Conservation (phyloP, 2,113 vertebrate genomes). For the Cathartes aura region DNA sequence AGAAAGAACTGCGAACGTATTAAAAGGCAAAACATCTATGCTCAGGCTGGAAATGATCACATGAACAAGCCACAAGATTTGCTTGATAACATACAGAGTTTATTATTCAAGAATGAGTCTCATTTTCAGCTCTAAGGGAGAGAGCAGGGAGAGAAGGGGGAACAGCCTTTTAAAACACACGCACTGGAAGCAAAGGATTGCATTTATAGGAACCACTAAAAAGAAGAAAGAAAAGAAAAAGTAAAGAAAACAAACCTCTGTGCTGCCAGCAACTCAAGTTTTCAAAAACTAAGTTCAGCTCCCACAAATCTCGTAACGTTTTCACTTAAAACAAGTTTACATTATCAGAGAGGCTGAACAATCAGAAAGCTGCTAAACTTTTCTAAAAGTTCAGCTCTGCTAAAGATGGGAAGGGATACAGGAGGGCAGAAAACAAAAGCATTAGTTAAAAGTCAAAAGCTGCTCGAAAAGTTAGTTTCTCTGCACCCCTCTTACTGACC, state of each 20-base stretch:
- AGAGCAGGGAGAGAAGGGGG: constrained; percentile 33
- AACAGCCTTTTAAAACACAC: constrained; percentile 58
- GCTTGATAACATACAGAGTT: constrained; percentile 61
- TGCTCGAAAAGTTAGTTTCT: constrained; percentile 49
- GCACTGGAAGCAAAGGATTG: neutral
- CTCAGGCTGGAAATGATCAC: constrained; percentile 43
- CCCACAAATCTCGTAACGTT: neutral
- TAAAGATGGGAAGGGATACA: neutral
- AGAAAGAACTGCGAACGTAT: constrained; percentile 12
- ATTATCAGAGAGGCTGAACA: neutral
- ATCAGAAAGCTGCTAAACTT: neutral
- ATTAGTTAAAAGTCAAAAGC: neutral
- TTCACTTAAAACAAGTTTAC: neutral
- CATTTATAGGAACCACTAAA: neutral
- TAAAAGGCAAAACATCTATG: constrained; percentile 44
- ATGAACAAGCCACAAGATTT: constrained; percentile 71
- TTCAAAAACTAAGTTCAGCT: neutral
- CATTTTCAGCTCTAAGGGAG: constrained; percentile 37
- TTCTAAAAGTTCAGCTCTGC: neutral
- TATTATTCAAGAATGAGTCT: constrained; percentile 41
- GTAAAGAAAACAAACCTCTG: neutral
- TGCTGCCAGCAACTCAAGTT: neutral
- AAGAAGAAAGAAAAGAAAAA: neutral
- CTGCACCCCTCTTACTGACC: constrained; percentile 71
- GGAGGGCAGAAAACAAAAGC: neutral